Evolutionary conservation across 2,797 vertebrate genomes (phyloP).

Genomic region (Peromyscus nudipes): DNA sequence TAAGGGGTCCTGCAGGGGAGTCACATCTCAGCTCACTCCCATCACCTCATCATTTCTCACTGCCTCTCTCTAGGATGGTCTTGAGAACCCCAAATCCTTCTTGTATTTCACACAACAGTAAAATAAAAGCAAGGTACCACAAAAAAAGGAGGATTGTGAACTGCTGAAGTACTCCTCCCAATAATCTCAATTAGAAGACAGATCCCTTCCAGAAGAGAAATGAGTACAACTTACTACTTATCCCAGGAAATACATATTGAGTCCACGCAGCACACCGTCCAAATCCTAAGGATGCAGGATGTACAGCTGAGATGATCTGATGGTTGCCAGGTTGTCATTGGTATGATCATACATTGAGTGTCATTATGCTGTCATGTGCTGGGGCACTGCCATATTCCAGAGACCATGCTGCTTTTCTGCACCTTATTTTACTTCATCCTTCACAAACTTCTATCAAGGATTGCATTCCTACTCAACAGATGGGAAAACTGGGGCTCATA

Average conservation of each 20-base stretch:
- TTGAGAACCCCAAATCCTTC: background rate
- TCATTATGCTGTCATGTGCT: fast-evolving
- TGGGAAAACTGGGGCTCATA: constrained; percentile 3
- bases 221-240: background rate
- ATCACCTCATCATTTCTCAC: background rate
- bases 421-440: background rate
- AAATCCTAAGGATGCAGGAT: background rate
- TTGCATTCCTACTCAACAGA: background rate
- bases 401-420: background rate
- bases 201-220: background rate
- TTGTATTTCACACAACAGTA: background rate
- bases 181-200: constrained; percentile 4
- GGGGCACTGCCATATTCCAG: background rate
- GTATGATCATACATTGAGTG: background rate
- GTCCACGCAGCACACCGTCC: background rate
- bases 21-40: background rate
- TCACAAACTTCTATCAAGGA: background rate
- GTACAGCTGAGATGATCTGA: background rate
- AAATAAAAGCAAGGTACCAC: background rate
- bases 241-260: constrained; percentile 4
- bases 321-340: fast-evolving
- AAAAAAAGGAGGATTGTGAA: background rate
- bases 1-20: background rate
- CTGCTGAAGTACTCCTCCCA: background rate
- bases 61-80: background rate